Evolutionary conservation across 1,140 invertebrate genomes (phyloP), one percentile per base, ranked within the genome.

Genomic region (Hylaeus anthracinus): DNA sequence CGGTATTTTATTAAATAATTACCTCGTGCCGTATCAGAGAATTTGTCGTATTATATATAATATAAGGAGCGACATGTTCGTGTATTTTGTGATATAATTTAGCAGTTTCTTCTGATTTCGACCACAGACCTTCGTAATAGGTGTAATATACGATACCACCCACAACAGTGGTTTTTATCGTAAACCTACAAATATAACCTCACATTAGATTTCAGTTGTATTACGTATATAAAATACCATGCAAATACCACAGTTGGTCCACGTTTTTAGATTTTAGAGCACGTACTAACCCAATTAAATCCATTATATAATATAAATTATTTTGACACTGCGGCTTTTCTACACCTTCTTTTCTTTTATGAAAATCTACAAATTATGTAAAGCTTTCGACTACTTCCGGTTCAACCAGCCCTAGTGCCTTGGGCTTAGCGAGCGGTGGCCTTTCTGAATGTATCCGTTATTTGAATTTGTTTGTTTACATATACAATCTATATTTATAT

Each of bases 111-210:
- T 92, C 90, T 2, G 91, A 72, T 9, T 78, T 90, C 2, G 91
- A 92, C 92, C 92, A 93, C 0, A 92, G 56, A 53, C 92, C 91
- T 80, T 92, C 88, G 53, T 89, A 72, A 41, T 88, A 64, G 14
- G 88, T 91, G 65, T 90, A 92, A 82, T 92, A 92, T 73, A 91
- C 65, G 41, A 90, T 43, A 78, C 89, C 83, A 48, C 92, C 91
- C 12, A 88, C 87, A 6, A 92, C 63, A 15, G 81, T 88, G 12
- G 85, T 67, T 74, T 92, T 93, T 43, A 92, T 10, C 6, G 74
- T 85, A 69, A 92, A 88, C 64, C 92, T 93, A 72, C 41, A 48
- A 82, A 83, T 10, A 86, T 82, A 87, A 87, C 74, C 78, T 86
- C 37, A 5, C 9, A 51, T 53, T 53, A 72, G 5, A 61, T 45